Base-by-base conservation (phyloP, 2,797 vertebrate species). In the Hirundo rustica region DNA sequence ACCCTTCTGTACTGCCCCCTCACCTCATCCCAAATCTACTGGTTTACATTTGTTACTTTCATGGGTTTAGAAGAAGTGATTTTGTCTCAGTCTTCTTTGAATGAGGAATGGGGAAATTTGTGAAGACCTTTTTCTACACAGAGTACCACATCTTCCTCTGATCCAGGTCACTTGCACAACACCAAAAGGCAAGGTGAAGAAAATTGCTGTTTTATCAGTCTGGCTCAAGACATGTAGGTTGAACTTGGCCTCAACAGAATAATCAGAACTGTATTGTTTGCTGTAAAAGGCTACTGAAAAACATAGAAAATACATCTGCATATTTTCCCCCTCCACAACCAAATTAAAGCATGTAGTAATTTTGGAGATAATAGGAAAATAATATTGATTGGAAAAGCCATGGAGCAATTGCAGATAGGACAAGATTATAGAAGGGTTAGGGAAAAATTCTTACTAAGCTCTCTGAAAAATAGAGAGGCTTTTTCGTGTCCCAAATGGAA, bases 401-500 rank as follows among this genome's bases (percentile, higher is more conserved):
- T 6, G 14, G 10, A 45, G 23, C 7, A 88, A 50, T 21, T 70
- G 32, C 20, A 85, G 13, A 8, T 13, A 57, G 19, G 4, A 90
- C 6, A 14, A 9, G 14, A 42, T 42, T 71, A 22, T 13, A 54
- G 29, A 8, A 88, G 13, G 7, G 5, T 5, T 38, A 11, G 11
- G 25, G 7, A 62, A 51, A 3, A 16, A 7, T 20, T 85, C 3
- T 64, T 57, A 18, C 18, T n/a, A 13, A 70, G 7, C 8, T 50
- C 7, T 30, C 17, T 55, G 60, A 76, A 82, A 76, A 62, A 4
- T 13, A 75, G 36, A 32, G 16, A 30, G 17, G 4, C 12, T 61
- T 82, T 5, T 1, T 0, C 25, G 30, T 7, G 3, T 0, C 5
- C 19, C 5, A 60, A 0, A 27, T 38, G 9, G 34, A 81, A 74